Evolutionary conservation across 2,888 invertebrate species (phyloP).

Genomic region (Esperia sulphurella): DNA sequence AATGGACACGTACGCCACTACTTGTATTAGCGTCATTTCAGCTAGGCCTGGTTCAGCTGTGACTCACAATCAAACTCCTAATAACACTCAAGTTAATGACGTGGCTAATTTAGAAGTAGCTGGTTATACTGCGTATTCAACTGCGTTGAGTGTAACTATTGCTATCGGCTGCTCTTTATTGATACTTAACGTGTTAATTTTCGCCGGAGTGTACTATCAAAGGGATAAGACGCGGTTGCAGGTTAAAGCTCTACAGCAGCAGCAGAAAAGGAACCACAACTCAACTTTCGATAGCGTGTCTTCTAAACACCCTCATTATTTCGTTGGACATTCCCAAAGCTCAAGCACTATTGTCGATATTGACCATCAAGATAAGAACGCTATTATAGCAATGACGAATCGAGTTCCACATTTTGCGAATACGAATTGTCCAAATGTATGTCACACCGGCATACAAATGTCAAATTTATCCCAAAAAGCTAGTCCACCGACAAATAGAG

Average conservation of each 20-base stretch:
- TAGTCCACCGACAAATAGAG: constrained; percentile 65
- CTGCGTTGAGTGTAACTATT: constrained; percentile 87
- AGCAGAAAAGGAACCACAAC: constrained; percentile 81
- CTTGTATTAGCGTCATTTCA: constrained; percentile 85
- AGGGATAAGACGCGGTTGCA: constrained; percentile 87
- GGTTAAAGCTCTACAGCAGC: constrained; percentile 87
- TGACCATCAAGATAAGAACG: constrained; percentile 85
- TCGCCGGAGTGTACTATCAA: constrained; percentile 92
- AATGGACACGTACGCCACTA: constrained; percentile 83
- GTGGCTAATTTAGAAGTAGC: constrained; percentile 89
- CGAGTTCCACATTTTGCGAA: constrained; percentile 70
- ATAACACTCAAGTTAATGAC: constrained; percentile 86
- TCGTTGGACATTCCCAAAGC: constrained; percentile 87
- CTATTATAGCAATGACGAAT: constrained; percentile 73
- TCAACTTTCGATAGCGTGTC: constrained; percentile 79
- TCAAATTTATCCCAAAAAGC: constrained; percentile 65
- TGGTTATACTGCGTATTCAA: constrained; percentile 86
- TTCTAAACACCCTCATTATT: constrained; percentile 88
- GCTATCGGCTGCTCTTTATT: constrained; percentile 90
- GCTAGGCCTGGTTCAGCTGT: constrained; percentile 79
- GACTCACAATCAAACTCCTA: constrained; percentile 62
- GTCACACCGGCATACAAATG: constrained; percentile 80
- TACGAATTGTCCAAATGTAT: constrained; percentile 76
- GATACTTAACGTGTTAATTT: constrained; percentile 89
- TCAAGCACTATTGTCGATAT: constrained; percentile 92